Base-by-base conservation (phyloP, 2,113 vertebrate species). In the Scytalopus superciliaris region DNA sequence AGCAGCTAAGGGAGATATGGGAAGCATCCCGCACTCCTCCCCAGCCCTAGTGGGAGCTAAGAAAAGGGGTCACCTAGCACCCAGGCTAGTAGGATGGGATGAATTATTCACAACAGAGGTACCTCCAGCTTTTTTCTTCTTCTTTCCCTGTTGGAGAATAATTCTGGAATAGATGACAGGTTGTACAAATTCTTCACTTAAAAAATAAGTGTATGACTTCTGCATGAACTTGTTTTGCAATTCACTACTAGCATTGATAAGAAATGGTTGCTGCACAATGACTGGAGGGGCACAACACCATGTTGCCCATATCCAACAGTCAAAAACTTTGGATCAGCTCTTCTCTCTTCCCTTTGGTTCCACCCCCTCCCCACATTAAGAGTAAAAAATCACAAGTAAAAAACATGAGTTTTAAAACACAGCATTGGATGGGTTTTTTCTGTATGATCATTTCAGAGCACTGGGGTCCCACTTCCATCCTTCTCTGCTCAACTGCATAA, bases 61-160 rank as follows among this genome's bases (percentile, higher is more conserved):
- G 76, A 35, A 59, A 86, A 91, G 39, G 45, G 85, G 78, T 90
- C 94, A 86, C 35, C 69, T 63, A 64, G 76, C 76, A 95, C 88
- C 94, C 63, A 84, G 17, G 12, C 59, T 37, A 44, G 37, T 70
- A 87, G 47, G 19, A 81, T 35, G 25, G 88, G 68, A 93, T 89
- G 83, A 96, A 95, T 96, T 96, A 95, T 86, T 96, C 87, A 91
- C 92, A 72, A n/a, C 27, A 82, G 85, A 84, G 37, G n/a, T 60
- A 93, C 44, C 39, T 81, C 18, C 25, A 24, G 75, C 14, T 50
- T 77, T 93, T 94, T 91, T 92, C 59, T 88, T 85, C 50, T 30
- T 73, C 66, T 75, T 87, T 40, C 33, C 49, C 59, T 69, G 13
- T 37, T 86, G 62, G 40, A 79, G 73, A 86, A 63, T 64, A 84